phyloP scores from a whole-genome alignment of 2,888 invertebrate genomes.

The Thysanoteuthis rhombus region DNA sequence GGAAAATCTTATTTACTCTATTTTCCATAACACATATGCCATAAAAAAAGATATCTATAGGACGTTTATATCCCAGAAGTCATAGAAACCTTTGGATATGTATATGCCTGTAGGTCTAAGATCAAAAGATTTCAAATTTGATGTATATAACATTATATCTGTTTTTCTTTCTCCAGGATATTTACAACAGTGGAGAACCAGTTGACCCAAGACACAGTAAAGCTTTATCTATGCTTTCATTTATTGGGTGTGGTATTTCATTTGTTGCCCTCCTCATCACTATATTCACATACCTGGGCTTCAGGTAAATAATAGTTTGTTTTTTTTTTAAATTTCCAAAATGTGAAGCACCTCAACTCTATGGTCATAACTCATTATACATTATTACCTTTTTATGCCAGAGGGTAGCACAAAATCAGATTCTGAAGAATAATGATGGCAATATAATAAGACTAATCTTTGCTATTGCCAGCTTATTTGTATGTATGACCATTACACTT shows the following conservation, averaged over 20 bases:
- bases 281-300: constrained; percentile 69
- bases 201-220: constrained; percentile 44
- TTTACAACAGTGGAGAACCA: not conserved
- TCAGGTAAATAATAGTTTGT: constrained; percentile 61
- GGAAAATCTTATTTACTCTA: no score
- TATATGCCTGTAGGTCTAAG: not conserved
- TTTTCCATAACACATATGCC: no score
- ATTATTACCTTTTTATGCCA: no score
- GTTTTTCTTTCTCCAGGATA: not conserved
- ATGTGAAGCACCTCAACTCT: no score
- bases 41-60: no score
- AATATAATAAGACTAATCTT: no score
- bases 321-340: not conserved
- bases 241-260: constrained; percentile 69
- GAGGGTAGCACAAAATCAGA: no score
- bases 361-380: not conserved
- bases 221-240: constrained; percentile 68
- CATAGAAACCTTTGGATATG: no score
- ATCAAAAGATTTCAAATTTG: not conserved
- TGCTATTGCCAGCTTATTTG: no score
- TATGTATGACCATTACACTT: no score
- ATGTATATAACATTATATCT: not conserved
- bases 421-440: no score
- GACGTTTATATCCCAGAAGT: no score
- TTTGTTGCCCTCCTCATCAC: constrained; percentile 68